These are phyloP conservation scores for Anoplolepis gracilipes DNA, from an alignment of 1,140 invertebrate species.

Conservation along the genomic window DNA sequence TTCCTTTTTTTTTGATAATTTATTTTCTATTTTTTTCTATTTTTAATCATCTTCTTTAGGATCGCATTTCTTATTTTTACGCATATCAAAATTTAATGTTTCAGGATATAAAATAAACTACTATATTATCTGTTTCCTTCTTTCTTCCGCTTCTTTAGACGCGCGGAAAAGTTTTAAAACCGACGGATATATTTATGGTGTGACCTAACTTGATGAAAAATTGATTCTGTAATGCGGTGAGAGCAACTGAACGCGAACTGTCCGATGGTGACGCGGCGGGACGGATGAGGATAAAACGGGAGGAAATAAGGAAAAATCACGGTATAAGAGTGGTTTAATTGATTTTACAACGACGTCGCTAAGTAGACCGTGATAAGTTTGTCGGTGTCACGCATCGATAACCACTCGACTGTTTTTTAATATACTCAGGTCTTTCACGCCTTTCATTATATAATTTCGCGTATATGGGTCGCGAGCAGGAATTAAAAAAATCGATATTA, in stretches of 20 bases:
- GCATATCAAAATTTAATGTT: constrained; percentile 12
- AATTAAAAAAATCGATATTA: constrained; percentile 56
- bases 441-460: constrained; percentile 43
- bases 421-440: constrained; percentile 34
- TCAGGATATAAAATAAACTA: background rate
- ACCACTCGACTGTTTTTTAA: constrained; percentile 75
- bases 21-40: background rate
- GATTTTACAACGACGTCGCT: constrained; percentile 61
- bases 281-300: constrained; percentile 45
- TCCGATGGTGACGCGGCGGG: constrained; percentile 1
- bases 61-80: background rate
- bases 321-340: constrained; percentile 59
- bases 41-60: background rate
- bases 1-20: background rate
- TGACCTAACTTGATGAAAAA: constrained; percentile 58
- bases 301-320: constrained; percentile 62
- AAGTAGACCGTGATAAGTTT: constrained; percentile 61
- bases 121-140: background rate
- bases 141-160: constrained; percentile 9
- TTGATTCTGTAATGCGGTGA: constrained; percentile 27
- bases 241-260: constrained; percentile 37
- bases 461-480: constrained; percentile 52
- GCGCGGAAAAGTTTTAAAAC: constrained; percentile 37
- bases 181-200: constrained; percentile 49
- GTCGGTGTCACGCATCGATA: constrained; percentile 80